Conservation (phyloP, 1,140 invertebrate genomes). For the Drosophila kepulauana region DNA sequence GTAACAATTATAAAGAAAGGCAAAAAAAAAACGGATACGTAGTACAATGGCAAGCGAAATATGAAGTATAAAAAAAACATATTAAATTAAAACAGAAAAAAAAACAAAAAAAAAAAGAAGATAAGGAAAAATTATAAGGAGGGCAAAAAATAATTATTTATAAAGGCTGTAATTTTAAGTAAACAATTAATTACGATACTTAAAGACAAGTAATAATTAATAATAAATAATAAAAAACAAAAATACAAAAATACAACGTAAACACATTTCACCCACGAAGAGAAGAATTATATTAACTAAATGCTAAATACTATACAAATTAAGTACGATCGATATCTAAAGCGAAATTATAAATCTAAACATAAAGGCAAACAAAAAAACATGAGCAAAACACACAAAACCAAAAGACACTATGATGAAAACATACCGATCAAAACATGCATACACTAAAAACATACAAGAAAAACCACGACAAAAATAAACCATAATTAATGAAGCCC, state of each 20-base stretch:
- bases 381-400: constrained; percentile 55
- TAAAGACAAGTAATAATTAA: constrained; percentile 50
- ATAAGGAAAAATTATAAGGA: constrained; percentile 39
- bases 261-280: constrained; percentile 78
- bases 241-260: constrained; percentile 51
- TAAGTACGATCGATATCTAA: constrained; percentile 82
- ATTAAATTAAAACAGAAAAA: constrained; percentile 40
- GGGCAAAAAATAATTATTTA: constrained; percentile 80
- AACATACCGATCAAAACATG: constrained; percentile 46
- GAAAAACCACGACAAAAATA: constrained; percentile 44
- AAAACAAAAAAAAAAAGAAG: constrained; percentile 3
- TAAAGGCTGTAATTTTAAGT: constrained; percentile 85
- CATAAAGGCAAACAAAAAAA: constrained; percentile 33
- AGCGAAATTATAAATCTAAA: constrained; percentile 75
- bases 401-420: constrained; percentile 53
- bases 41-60: constrained; percentile 81
- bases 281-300: constrained; percentile 76
- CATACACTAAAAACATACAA: constrained; percentile 45
- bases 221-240: constrained; percentile 28
- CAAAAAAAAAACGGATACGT: constrained; percentile 62
- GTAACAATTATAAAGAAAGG: constrained; percentile 75
- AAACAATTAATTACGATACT: constrained; percentile 64
- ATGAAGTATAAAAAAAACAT: constrained; percentile 79
- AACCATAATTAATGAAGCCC: constrained; percentile 21
- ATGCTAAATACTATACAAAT: constrained; percentile 71